Evolutionary conservation across 2,797 vertebrate genomes (phyloP), one percentile per base, ranked within the genome.

Genomic region (Microcaecilia unicolor): DNA sequence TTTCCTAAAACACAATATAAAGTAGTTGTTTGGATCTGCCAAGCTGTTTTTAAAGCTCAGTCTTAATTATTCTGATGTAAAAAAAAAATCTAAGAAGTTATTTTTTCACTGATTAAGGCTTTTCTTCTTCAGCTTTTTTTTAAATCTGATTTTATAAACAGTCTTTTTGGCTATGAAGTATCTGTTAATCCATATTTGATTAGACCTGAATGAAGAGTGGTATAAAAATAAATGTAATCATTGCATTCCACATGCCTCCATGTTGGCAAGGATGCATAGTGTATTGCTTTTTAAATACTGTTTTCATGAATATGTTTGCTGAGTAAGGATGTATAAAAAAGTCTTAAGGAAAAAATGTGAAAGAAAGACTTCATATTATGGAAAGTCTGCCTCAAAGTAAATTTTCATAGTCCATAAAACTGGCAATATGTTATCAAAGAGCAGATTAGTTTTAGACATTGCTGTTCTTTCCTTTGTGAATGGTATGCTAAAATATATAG

Each of bases 201-300:
- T 64, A 43, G 38, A 56, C 48, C 35, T 44, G 34, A 35, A 45
- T 40, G 32, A 37, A 31, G 37, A 35, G 18, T 22, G 3, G 55
- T 68, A 13, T 37, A 45, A 49, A 28, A 58, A 53, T 57, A 64
- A 70, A 66, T 27, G 26, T 15, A 34, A 15, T 41, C 8, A 26
- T 44, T 34, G 27, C 11, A 28, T 48, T 62, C 27, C 36, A 22
- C 15, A 14, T 55, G 68, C 60, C 48, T 38, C 23, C 48, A 28
- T 40, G 25, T 34, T 51, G 43, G 27, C 24, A 38, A 33, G 37
- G 25, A 31, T 48, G 62, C 29, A 24, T 1, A 2, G 28, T 55
- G 15, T 37, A 25, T 23, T 41, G 32, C 31, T 51, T 21, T 25
- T 53, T 44, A 31, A 51, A 31, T 40, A 10, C 23, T 25, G 16